Evolutionary conservation across 23 tunicate species (phyloP).

Genomic region (Diplosoma virens): DNA sequence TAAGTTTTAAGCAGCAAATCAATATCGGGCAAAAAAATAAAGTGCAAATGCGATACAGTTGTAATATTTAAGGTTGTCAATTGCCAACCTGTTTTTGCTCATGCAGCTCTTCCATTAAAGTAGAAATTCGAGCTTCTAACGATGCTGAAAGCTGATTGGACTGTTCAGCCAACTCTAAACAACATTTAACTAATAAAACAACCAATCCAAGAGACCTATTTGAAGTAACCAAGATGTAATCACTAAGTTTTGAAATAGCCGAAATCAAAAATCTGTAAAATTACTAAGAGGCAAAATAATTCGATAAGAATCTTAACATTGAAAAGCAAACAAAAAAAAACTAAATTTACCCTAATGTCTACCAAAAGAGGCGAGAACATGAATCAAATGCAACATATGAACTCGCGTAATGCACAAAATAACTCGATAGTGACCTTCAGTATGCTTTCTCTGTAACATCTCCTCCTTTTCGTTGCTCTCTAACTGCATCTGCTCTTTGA

Average conservation of each 20-base stretch:
- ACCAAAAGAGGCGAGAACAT: too few relatives aligned
- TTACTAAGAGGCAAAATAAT: neutral
- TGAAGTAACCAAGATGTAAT: too few relatives aligned
- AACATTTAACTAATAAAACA: neutral
- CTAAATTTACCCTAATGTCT: too few relatives aligned
- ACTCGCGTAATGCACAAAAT: too few relatives aligned
- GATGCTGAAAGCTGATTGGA: slow-evolving; percentile 57
- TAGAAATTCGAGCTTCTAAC: slow-evolving; percentile 52
- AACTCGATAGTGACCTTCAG: slow-evolving; percentile 57
- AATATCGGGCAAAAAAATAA: too few relatives aligned
- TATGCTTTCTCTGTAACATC: slow-evolving; percentile 11
- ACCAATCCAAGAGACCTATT: too few relatives aligned
- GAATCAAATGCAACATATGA: too few relatives aligned
- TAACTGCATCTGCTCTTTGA: slow-evolving; percentile 36
- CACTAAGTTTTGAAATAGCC: neutral
- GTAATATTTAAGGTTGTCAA: too few relatives aligned
- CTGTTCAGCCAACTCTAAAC: slow-evolving; percentile 49
- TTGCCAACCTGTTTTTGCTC: slow-evolving; percentile 60
- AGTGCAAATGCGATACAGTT: too few relatives aligned
- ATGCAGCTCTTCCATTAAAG: slow-evolving; percentile 75
- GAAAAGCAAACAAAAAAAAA: too few relatives aligned
- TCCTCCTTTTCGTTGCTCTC: slow-evolving; percentile 43
- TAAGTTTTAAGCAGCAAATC: too few relatives aligned
- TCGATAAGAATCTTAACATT: neutral
- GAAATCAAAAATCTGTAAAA: too few relatives aligned